Evolutionary conservation across 1,140 invertebrate species (phyloP).

Genomic region (Hyposmocoma kahamanoa): DNA sequence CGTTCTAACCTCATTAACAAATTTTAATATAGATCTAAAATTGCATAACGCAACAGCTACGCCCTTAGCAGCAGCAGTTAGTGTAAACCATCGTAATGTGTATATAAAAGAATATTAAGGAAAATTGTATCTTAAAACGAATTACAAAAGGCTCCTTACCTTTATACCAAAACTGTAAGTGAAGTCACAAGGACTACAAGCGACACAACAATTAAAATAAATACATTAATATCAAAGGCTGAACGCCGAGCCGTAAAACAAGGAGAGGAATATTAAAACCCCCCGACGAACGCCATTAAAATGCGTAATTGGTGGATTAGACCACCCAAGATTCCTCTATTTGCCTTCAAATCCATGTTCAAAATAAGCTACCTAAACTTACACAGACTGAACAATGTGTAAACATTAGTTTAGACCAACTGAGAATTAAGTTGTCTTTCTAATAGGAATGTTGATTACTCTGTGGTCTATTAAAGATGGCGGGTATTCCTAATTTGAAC

Average conservation of each 20-base stretch:
- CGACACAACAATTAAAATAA: conserved; percentile 39
- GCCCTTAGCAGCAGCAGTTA: background rate
- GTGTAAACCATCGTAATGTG: too few species aligned
- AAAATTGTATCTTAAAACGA: too few species aligned
- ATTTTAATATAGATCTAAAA: background rate
- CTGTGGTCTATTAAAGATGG: conserved; percentile 43
- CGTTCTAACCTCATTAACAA: background rate
- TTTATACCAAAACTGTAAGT: too few species aligned
- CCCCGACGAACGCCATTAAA: conserved; percentile 63
- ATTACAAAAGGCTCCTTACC: too few species aligned
- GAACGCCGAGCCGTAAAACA: conserved; percentile 56
- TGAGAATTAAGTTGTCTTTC: conserved; percentile 1
- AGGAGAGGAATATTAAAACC: conserved; percentile 69
- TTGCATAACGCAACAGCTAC: too few species aligned
- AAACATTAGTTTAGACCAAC: conserved; percentile 1
- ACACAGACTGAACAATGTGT: conserved; percentile 21
- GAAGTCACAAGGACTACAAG: background rate
- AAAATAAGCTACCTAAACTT: conserved; percentile 24
- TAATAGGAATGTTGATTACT: conserved; percentile 20
- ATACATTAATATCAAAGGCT: conserved; percentile 53
- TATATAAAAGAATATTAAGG: too few species aligned
- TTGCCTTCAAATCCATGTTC: conserved; percentile 33
- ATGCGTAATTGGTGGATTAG: conserved; percentile 71
- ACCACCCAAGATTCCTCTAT: conserved; percentile 67
- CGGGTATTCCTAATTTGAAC: conserved; percentile 41